phyloP scores from a whole-genome alignment of 1,140 invertebrate species.

The Metopolophium dirhodum region DNA sequence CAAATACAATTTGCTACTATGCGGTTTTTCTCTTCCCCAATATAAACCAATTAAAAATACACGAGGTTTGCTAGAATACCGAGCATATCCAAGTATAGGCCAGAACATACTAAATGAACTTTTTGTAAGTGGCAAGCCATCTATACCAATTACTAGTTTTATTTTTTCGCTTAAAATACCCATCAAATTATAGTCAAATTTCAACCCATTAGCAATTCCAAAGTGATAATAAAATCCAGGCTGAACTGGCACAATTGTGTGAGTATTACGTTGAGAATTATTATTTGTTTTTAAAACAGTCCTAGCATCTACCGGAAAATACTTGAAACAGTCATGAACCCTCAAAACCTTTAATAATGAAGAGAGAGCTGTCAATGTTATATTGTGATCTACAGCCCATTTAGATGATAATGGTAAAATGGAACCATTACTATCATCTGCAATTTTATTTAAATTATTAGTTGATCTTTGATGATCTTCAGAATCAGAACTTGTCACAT shows the following conservation, averaged over 20 bases:
- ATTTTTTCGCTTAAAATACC: no score
- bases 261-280: neutral
- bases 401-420: neutral
- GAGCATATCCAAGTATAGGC: neutral
- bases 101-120: no score
- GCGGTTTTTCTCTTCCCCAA: neutral
- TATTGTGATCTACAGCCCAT: neutral
- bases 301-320: neutral
- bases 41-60: no score
- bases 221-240: neutral
- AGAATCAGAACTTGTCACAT: no score
- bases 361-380: neutral
- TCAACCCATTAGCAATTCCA: neutral
- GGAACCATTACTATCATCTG: no score
- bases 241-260: neutral
- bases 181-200: no score
- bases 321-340: neutral
- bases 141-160: no score
- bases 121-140: no score
- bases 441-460: neutral
- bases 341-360: no score
- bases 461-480: no score
- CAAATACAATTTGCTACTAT: neutral
- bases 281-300: neutral
- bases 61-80: no score